Conservation (phyloP, 2,797 vertebrate species). For the Tolypeutes matacus region DNA sequence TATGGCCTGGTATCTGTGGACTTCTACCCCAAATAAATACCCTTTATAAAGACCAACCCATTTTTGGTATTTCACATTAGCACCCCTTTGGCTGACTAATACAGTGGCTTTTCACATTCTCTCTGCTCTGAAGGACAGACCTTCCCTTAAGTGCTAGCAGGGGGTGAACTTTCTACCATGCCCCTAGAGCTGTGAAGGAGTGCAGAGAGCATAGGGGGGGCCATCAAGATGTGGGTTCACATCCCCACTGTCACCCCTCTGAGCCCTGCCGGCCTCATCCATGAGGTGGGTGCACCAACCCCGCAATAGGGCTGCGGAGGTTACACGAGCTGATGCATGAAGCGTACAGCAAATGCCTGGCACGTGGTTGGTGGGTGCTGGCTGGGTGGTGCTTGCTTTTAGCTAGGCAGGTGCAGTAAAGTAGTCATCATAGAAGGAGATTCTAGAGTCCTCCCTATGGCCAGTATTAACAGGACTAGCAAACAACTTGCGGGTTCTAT, state of each 20-base stretch:
- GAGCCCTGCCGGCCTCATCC: background rate
- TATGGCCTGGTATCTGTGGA: too few species aligned
- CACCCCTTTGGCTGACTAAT: too few species aligned
- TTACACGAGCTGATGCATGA: background rate
- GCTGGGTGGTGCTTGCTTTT: background rate
- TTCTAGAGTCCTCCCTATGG: background rate
- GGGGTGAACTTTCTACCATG: background rate
- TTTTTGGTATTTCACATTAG: too few species aligned
- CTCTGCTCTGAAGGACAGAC: background rate
- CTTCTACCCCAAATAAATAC: too few species aligned
- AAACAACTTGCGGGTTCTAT: background rate
- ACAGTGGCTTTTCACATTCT: background rate
- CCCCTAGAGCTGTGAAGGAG: background rate
- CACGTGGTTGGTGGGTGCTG: fast-evolving
- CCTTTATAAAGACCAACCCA: too few species aligned
- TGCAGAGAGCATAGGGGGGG: background rate
- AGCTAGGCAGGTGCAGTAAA: background rate
- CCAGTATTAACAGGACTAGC: background rate
- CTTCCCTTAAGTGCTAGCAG: background rate
- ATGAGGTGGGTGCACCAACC: background rate
- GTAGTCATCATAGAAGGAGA: background rate
- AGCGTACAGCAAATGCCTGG: background rate
- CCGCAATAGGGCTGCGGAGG: fast-evolving
- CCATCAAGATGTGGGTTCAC: background rate
- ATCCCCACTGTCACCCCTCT: background rate